Evolutionary conservation across 2,888 invertebrate genomes (phyloP).

Genomic region (Amphiduros pacificus): DNA sequence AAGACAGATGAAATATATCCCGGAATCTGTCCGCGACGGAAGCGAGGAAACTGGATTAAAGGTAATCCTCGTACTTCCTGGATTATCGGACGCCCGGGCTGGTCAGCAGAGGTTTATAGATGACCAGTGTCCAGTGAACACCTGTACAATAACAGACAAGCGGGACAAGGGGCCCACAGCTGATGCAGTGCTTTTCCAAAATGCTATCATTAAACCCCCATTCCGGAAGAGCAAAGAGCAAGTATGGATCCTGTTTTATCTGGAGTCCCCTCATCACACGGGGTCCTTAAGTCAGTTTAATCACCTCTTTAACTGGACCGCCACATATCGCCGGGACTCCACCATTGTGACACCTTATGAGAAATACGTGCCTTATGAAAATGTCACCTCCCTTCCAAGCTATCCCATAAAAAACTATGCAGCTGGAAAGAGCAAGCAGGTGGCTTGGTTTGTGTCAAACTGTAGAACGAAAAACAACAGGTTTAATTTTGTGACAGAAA

Average conservation of each 20-base stretch:
- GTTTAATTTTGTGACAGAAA: slow-evolving; percentile 80
- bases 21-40: background rate
- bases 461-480: slow-evolving; percentile 91
- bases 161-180: background rate
- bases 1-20: background rate
- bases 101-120: slow-evolving; percentile 4
- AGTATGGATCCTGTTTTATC: slow-evolving; percentile 84
- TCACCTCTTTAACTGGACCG: slow-evolving; percentile 83
- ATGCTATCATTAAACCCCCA: background rate
- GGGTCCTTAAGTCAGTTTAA: slow-evolving; percentile 60
- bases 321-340: slow-evolving; percentile 91
- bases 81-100: background rate
- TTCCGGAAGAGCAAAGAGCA: slow-evolving; percentile 19
- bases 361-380: slow-evolving; percentile 22
- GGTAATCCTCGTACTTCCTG: background rate
- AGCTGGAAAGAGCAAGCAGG: slow-evolving; percentile 88
- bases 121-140: slow-evolving; percentile 24
- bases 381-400: slow-evolving; percentile 10
- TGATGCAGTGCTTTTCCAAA: slow-evolving; percentile 18
- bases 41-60: background rate
- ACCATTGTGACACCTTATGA: slow-evolving; percentile 94
- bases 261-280: slow-evolving; percentile 96
- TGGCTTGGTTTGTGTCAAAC: slow-evolving; percentile 98
- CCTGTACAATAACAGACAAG: slow-evolving; percentile 21
- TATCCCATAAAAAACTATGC: slow-evolving; percentile 43